Percentiles rank a stretch among this genome's conserved stretches.
Evolutionary conservation across 2,113 vertebrate species (phyloP).

Genomic region (Lasiurus borealis): DNA sequence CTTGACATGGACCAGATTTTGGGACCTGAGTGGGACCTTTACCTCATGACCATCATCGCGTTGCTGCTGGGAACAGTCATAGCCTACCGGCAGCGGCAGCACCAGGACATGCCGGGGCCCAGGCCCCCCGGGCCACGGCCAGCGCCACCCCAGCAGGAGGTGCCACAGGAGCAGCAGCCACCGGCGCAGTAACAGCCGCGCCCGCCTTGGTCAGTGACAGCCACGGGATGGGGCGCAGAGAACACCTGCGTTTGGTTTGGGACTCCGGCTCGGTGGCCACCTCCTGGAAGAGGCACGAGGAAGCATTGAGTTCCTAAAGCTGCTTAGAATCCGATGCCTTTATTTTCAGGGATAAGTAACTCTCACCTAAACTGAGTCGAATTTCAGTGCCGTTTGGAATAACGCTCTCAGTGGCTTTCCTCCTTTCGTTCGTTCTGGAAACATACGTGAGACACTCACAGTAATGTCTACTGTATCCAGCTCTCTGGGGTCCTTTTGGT

Average conservation of each 20-base stretch:
- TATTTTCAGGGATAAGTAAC: slow-evolving; percentile 90
- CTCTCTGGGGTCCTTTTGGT: slow-evolving; percentile 78
- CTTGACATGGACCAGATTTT: slow-evolving; percentile 98
- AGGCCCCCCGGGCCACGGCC: slow-evolving; percentile 82
- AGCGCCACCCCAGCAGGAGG: slow-evolving; percentile 86
- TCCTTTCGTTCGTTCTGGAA: slow-evolving; percentile 56
- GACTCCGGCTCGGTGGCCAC: slow-evolving; percentile 79
- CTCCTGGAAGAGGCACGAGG: slow-evolving; percentile 82
- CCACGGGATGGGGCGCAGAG: slow-evolving; percentile 73
- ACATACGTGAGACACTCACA: slow-evolving; percentile 83
- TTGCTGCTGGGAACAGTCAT: slow-evolving; percentile 97
- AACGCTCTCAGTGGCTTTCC: slow-evolving; percentile 85
- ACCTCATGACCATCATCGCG: slow-evolving; percentile 99
- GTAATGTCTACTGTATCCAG: slow-evolving; percentile 83
- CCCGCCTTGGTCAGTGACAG: slow-evolving; percentile 64
- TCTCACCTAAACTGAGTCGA: slow-evolving; percentile 86
- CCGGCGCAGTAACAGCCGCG: slow-evolving; percentile 81
- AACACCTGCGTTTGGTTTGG: slow-evolving; percentile 79
- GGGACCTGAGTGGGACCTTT: slow-evolving; percentile 99
- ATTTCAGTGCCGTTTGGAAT: slow-evolving; percentile 89
- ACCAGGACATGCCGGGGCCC: slow-evolving; percentile 90
- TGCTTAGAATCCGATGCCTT: slow-evolving; percentile 89
- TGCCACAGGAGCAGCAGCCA: slow-evolving; percentile 85
- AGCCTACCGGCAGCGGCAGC: slow-evolving; percentile 97
- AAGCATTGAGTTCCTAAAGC: slow-evolving; percentile 84